Conservation (phyloP, 1,140 invertebrate species). For the Fopius arisanus region DNA sequence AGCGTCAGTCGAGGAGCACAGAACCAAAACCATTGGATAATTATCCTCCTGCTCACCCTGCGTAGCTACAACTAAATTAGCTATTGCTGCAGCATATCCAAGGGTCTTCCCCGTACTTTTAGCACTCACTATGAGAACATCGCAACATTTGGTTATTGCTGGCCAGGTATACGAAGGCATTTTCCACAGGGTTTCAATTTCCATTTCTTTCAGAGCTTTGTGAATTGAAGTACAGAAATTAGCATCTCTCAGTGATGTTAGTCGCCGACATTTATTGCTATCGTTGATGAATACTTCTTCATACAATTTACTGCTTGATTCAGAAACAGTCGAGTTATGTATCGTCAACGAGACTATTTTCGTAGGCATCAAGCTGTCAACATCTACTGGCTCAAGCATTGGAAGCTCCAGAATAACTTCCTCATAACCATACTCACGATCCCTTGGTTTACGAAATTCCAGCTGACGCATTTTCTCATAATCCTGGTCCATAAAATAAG, state of each 20-base stretch:
- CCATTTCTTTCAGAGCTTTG: constrained; percentile 36
- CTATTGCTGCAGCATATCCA: constrained; percentile 51
- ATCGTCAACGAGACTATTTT: not conserved
- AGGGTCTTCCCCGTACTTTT: constrained; percentile 54
- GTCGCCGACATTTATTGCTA: constrained; percentile 36
- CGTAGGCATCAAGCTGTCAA: not conserved
- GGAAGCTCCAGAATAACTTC: not conserved
- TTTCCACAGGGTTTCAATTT: constrained; percentile 33
- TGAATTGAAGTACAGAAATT: constrained; percentile 48
- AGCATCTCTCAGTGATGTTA: constrained; percentile 40
- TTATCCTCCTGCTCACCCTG: constrained; percentile 32
- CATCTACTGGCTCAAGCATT: not conserved
- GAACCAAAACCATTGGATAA: constrained; percentile 46
- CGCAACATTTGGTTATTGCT: constrained; percentile 52
- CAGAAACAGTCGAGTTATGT: not conserved
- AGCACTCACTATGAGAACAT: constrained; percentile 51
- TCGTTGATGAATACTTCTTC: constrained; percentile 51
- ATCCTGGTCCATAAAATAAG: not conserved
- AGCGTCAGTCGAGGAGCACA: constrained; percentile 52
- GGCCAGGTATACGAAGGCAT: constrained; percentile 61
- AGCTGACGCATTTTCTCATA: not conserved
- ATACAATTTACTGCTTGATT: constrained; percentile 20
- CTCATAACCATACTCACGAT: not conserved
- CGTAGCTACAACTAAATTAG: constrained; percentile 40
- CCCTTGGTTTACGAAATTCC: not conserved